Conservation (phyloP, 2,113 vertebrate genomes). For the Hypanus sabinus region DNA sequence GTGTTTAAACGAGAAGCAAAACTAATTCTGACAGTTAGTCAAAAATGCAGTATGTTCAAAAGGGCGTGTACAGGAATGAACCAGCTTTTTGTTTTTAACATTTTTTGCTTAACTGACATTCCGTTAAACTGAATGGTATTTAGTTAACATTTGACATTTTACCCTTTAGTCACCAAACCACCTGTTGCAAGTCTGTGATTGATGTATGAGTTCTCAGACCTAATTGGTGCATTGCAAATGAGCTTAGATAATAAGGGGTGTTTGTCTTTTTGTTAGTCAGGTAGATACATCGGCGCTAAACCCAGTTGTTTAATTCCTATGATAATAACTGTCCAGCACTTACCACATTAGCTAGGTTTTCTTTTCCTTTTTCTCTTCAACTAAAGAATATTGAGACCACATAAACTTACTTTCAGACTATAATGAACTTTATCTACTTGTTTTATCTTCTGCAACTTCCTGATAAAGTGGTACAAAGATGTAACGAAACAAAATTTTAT, state of each 20-base stretch:
- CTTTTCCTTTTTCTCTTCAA: not conserved
- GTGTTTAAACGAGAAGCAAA: slow-evolving; percentile 24
- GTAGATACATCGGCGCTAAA: not conserved
- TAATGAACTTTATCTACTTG: not conserved
- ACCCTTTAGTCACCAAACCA: no score
- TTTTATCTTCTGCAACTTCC: not conserved
- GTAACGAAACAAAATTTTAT: no score
- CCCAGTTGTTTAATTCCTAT: not conserved
- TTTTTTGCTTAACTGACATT: slow-evolving; percentile 1
- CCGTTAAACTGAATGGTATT: not conserved
- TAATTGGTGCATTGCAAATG: not conserved
- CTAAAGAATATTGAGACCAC: not conserved
- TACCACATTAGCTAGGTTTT: not conserved
- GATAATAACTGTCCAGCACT: not conserved
- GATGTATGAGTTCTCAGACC: not conserved
- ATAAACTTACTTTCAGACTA: no score
- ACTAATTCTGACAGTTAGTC: slow-evolving; percentile 28
- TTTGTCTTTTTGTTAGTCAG: not conserved
- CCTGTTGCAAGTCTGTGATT: not conserved
- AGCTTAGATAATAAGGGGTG: no score
- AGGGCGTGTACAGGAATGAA: not conserved
- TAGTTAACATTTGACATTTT: not conserved
- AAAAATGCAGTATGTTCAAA: not conserved
- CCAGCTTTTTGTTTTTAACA: not conserved
- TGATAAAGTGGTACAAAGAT: not conserved